Evolutionary conservation across 2,113 vertebrate species (phyloP).

Genomic region (Bubo blakistoni): DNA sequence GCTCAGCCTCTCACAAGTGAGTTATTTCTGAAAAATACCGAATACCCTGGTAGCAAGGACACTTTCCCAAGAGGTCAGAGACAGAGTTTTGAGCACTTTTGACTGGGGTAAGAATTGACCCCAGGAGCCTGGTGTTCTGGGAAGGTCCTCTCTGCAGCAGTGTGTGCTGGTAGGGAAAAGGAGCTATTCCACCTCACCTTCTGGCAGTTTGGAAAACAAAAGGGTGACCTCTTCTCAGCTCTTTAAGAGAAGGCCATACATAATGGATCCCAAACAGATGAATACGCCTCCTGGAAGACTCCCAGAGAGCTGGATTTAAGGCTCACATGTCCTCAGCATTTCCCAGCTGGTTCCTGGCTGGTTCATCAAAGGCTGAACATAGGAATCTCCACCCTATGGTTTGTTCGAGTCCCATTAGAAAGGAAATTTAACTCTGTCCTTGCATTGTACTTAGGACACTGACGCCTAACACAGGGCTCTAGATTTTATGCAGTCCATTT

Average conservation of each 20-base stretch:
- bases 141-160: neutral
- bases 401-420: neutral
- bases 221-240: neutral
- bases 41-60: neutral
- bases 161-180: neutral
- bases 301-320: neutral
- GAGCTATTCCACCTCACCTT: neutral
- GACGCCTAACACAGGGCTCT: neutral
- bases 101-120: neutral
- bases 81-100: neutral
- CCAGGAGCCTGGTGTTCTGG: neutral
- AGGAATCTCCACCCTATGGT: neutral
- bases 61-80: neutral
- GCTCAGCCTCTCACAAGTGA: neutral
- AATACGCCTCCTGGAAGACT: neutral
- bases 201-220: neutral
- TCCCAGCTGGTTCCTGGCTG: rapidly evolving
- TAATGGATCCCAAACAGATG: neutral
- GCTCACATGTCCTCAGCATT: neutral
- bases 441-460: neutral
- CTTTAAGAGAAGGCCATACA: neutral
- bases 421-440: neutral
- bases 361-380: neutral
- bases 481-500: neutral
- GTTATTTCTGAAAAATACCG: neutral